A percentile compares a stretch with the other conserved stretches of the same genome.
phyloP scores from a whole-genome alignment of 1,140 invertebrate species.

The Drosophila suzukii region DNA sequence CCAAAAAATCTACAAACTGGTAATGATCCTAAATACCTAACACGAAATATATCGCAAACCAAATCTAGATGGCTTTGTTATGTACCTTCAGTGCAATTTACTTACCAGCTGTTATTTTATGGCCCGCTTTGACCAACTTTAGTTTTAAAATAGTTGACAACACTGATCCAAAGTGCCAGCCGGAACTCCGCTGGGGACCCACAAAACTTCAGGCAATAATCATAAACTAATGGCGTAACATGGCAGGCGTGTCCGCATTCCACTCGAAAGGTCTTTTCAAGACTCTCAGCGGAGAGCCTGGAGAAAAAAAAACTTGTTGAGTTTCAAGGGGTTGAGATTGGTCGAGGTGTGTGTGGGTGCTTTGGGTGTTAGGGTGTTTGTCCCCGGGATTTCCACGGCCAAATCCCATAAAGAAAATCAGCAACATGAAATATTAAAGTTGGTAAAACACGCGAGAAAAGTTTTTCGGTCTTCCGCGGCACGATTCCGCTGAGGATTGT shows the following conservation, averaged over 20 bases:
- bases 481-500: constrained; percentile 25
- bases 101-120: not conserved
- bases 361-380: constrained; percentile 21
- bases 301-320: constrained; percentile 67
- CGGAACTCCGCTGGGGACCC: constrained; percentile 18
- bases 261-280: constrained; percentile 43
- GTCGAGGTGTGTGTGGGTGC: not conserved
- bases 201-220: constrained; percentile 67
- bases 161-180: constrained; percentile 20
- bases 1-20: no score
- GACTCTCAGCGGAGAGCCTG: constrained; percentile 26
- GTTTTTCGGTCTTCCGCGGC: constrained; percentile 56
- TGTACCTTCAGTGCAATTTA: not conserved
- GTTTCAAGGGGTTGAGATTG: constrained; percentile 34
- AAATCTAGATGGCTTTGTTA: no score
- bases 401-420: constrained; percentile 77
- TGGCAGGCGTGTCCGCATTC: constrained; percentile 65
- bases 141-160: constrained; percentile 7
- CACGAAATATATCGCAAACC: no score
- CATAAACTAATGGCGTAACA: constrained; percentile 74
- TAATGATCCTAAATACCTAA: no score
- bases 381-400: constrained; percentile 43
- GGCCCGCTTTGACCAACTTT: not conserved
- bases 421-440: constrained; percentile 80
- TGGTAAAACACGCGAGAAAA: constrained; percentile 80